Evolutionary conservation across 2,888 invertebrate genomes (phyloP).

Genomic region (Amorpha juglandis): DNA sequence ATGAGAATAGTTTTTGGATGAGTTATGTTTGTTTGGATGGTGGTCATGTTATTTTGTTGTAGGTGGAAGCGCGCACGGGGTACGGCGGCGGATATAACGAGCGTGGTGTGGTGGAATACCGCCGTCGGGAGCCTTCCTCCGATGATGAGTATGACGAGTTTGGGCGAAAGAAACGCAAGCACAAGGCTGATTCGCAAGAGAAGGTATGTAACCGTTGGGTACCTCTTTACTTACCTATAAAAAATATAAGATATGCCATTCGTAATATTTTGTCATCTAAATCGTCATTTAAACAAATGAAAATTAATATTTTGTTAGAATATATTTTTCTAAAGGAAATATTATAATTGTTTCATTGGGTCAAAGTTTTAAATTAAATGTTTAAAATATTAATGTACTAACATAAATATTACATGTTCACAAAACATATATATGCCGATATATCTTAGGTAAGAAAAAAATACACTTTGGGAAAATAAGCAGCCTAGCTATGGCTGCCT

Average conservation of each 20-base stretch:
- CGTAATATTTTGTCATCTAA: background rate
- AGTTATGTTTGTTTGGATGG: constrained; percentile 10
- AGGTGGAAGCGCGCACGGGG: constrained; percentile 89
- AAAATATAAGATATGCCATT: constrained; percentile 2
- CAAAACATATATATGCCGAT: constrained; percentile 35
- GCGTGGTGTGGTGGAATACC: constrained; percentile 97
- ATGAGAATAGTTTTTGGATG: constrained; percentile 4
- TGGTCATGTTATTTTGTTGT: constrained; percentile 39
- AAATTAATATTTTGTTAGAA: background rate
- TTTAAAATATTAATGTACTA: constrained; percentile 30
- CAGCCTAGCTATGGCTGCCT: constrained; percentile 38
- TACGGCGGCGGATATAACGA: constrained; percentile 98
- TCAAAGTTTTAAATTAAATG: constrained; percentile 27
- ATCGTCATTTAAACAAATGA: background rate
- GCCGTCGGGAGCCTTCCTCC: constrained; percentile 92
- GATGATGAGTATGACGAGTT: constrained; percentile 99
- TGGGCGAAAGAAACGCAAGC: constrained; percentile 87
- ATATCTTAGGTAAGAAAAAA: constrained; percentile 20
- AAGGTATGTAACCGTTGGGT: constrained; percentile 46
- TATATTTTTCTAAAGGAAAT: background rate
- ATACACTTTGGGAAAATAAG: constrained; percentile 20
- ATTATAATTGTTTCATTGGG: constrained; percentile 17
- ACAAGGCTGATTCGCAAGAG: constrained; percentile 55
- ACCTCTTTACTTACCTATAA: background rate
- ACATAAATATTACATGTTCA: constrained; percentile 32